Base-by-base conservation (phyloP, 2,888 invertebrate genomes). In the Caradrina kadenii region DNA sequence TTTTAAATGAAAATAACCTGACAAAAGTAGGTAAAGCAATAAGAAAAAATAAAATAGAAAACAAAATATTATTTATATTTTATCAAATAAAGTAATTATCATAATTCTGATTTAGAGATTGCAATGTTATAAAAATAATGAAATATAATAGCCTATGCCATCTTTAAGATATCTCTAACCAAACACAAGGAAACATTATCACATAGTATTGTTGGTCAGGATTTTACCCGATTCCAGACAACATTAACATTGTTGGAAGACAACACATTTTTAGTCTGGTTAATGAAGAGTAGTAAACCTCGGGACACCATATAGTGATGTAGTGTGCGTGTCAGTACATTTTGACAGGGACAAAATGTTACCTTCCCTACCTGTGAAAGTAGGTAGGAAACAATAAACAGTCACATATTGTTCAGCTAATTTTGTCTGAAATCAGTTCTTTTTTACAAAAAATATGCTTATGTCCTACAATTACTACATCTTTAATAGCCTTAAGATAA, bases 381-480 rank as follows among this genome's bases (percentile, higher is more conserved):
- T 50, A 42, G 15, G 15, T 17, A 11, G 6, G 13, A 17, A 49
- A 54, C 42, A 3, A 17, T 11, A 31, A 31, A 19, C 11, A 21
- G 13, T 11, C 4, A 50, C 15, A n/a, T 11, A 53, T 31, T 10
- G 11, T 26, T 11, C 4, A 35, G 15, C 0, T 13, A 63, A 45
- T 31, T 19, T 53, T 50, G 60, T 67, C 67, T 71, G 49, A 71
- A 79, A 67, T 63, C 62, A 67, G 63, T 42, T 60, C 50, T 56
- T 63, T 64, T 35, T 62, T 60, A 79, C 55, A 78, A 72, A 76
- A 73, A 72, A 65, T 72, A 75, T 74, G 55, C 81, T 81, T 81
- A 81, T 10, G 56, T 54, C 8, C 80, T 80, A 81, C 26, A 61
- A 48, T 66, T 56, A 22, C 61, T 73, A 73, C 56, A 58, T 54